phyloP scores from a whole-genome alignment of 2,888 invertebrate genomes.

The Odontocerum albicorne region DNA sequence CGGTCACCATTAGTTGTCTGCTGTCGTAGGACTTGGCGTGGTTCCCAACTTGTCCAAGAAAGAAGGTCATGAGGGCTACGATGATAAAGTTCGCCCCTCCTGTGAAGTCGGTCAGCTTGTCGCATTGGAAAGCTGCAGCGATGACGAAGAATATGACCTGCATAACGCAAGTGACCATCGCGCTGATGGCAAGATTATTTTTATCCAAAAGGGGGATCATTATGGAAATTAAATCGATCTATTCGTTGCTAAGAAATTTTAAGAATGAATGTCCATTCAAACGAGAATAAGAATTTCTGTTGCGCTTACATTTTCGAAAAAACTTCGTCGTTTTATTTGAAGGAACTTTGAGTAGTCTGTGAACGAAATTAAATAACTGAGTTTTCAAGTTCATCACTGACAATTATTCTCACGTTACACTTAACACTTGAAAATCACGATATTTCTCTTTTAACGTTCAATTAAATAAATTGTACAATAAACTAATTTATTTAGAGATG shows the following conservation, averaged over 20 bases:
- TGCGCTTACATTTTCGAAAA: neutral
- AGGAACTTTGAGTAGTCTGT: no score
- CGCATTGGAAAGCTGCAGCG: constrained; percentile 83
- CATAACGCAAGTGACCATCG: constrained; percentile 81
- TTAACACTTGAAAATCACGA: no score
- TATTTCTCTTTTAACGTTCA: no score
- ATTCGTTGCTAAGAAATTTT: no score
- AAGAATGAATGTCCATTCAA: no score
- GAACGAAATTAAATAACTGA: neutral
- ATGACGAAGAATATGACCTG: constrained; percentile 87
- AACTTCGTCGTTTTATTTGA: no score
- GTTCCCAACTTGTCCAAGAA: constrained; percentile 77
- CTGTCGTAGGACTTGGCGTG: constrained; percentile 77
- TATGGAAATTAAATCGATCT: no score
- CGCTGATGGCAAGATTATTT: constrained; percentile 85
- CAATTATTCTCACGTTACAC: no score
- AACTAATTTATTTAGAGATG: no score
- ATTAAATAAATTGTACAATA: no score
- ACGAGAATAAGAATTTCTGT: no score
- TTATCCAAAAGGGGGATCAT: constrained; percentile 79
- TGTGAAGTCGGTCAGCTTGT: constrained; percentile 91
- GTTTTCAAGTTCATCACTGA: neutral
- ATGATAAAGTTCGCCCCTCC: constrained; percentile 93
- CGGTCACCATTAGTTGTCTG: constrained; percentile 88
- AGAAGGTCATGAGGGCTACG: constrained; percentile 83